Conservation (phyloP, 2,113 vertebrate genomes). For the Rhinolophus ferrumequinum region DNA sequence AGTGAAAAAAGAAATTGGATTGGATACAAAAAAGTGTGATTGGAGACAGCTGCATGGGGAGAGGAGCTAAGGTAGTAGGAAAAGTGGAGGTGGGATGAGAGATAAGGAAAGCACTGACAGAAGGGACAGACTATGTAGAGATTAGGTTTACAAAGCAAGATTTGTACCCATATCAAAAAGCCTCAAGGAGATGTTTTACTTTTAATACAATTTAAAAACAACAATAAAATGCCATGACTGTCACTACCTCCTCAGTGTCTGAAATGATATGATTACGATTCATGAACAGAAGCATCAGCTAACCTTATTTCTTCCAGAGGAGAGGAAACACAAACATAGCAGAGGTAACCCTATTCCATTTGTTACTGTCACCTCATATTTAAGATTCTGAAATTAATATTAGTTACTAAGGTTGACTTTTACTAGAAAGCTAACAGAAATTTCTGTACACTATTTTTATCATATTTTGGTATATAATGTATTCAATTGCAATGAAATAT, state of each 20-base stretch:
- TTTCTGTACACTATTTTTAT: background rate
- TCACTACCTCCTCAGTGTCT: background rate
- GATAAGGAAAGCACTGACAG: background rate
- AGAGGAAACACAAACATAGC: background rate
- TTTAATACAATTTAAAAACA: constrained; percentile 5
- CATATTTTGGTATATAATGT: background rate
- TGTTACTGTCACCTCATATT: background rate
- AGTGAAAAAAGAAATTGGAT: background rate
- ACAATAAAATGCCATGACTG: background rate
- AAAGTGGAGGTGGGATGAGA: background rate
- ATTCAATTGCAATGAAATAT: background rate
- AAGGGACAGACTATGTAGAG: background rate
- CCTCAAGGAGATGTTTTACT: background rate
- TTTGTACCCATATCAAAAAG: background rate
- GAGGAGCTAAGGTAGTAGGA: background rate
- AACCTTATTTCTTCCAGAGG: background rate
- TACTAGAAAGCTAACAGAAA: background rate
- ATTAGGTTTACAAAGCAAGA: constrained; percentile 20
- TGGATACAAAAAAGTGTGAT: background rate
- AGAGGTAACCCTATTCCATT: background rate
- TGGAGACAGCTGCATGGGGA: background rate
- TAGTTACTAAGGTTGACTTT: background rate
- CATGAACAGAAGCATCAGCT: background rate
- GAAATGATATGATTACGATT: background rate
- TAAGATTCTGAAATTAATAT: background rate